A percentile compares a stretch with the other conserved stretches of the same genome.
Conservation (phyloP, 2,888 invertebrate genomes). For the Schizaphis graminum region DNA sequence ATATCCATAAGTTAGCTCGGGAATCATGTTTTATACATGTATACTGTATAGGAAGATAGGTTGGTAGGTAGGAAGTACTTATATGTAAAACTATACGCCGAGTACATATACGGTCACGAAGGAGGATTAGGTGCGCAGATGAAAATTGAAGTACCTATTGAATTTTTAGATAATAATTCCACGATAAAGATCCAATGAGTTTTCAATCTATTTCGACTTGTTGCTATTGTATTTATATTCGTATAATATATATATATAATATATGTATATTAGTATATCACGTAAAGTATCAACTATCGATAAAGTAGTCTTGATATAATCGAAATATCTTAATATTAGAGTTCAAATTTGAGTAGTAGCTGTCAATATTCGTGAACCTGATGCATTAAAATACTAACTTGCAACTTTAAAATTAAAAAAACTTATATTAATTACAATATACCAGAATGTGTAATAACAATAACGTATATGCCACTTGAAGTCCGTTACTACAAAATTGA, state of each 20-base stretch:
- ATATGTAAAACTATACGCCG: background rate
- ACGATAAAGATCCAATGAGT: background rate
- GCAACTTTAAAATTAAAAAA: too few species aligned
- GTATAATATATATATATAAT: background rate
- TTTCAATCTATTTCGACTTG: background rate
- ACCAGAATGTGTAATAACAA: too few species aligned
- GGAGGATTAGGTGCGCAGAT: background rate
- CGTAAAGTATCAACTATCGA: too few species aligned
- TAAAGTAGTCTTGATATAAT: too few species aligned
- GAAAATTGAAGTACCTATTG: background rate
- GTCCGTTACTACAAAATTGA: too few species aligned
- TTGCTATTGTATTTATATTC: background rate
- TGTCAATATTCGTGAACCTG: too few species aligned
- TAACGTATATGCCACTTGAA: too few species aligned
- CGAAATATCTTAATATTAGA: too few species aligned
- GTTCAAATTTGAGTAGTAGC: too few species aligned
- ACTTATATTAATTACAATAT: too few species aligned
- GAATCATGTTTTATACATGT: background rate
- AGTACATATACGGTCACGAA: background rate
- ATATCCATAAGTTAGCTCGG: background rate
- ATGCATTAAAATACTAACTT: too few species aligned
- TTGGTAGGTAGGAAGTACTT: background rate
- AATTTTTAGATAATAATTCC: background rate
- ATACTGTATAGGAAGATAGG: background rate
- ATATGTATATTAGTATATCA: too few species aligned